Conservation (phyloP, 2,113 vertebrate genomes). For the Otus sunia region DNA sequence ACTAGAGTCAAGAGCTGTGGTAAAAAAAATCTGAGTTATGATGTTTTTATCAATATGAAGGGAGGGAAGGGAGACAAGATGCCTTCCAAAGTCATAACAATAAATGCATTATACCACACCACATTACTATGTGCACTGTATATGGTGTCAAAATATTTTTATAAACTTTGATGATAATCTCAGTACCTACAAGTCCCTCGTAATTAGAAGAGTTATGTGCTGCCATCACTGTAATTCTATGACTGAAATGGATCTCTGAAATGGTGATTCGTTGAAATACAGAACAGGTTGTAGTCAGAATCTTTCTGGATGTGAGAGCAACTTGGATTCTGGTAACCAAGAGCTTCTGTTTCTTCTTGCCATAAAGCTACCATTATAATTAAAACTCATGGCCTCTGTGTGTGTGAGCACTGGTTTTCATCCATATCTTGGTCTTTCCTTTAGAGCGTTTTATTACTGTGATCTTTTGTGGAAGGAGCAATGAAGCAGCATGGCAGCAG, state of each 20-base stretch:
- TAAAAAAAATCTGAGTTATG: neutral
- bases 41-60: neutral
- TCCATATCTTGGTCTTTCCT: neutral
- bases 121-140: neutral
- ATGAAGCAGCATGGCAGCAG: neutral
- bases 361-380: neutral
- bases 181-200: neutral
- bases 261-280: neutral
- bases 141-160: neutral
- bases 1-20: neutral
- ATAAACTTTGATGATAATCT: neutral
- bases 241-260: neutral
- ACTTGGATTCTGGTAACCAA: neutral
- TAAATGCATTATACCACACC: neutral
- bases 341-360: neutral
- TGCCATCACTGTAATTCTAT: neutral
- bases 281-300: neutral
- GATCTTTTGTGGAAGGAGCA: neutral
- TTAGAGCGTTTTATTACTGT: neutral
- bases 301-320: neutral
- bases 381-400: rapidly evolving
- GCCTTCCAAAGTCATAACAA: rapidly evolving
- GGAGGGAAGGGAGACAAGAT: neutral
- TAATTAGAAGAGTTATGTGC: neutral
- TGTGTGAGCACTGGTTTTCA: neutral